Base-by-base conservation (phyloP, 2,888 invertebrate genomes). In the Synanthedon andrenaeformis region DNA sequence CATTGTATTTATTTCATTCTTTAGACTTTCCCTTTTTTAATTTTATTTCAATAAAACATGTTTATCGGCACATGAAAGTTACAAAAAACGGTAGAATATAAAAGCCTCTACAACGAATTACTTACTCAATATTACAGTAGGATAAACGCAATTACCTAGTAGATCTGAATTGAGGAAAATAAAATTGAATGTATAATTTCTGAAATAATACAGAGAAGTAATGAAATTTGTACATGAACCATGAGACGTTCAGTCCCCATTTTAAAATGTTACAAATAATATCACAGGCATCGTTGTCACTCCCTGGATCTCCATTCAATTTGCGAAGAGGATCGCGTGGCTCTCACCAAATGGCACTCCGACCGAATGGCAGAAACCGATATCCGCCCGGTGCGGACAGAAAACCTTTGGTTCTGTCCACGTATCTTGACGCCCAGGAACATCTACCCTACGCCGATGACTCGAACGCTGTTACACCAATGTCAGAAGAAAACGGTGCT, bases 391-490 rank as follows among this genome's bases (percentile, higher is more conserved):
- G 93, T 57, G 94, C 93, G 54, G 97, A 98, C 84, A 92, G 96
- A 62, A 97, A 97, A 79, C 97, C 97, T 51, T 90, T 97, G 72
- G 97, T 98, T 62, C 90, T 97, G 64, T 96, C 96, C 70, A 97
- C 97, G 63, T 97, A 97, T 89, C 91, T 97, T 82, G 97, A 96
- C 80, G 96, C 95, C 64, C 95, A 95, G 82, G 96, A 96, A 89
- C 96, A 97, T 83, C 91, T 98, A 74, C 98, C 98, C 56, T 98
- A 96, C 79, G 98, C 97, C 55, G 98, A 98, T 80, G 98, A 98
- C 87, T 97, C 97, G 60, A 96, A 96, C 74, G 98, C 97, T 62
- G 98, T 97, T 57, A 98, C 98, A 58, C 98, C 98, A 54, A 96
- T 97, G 94, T 97, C 97, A 61, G 98, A 98, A 88, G 98, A 98